These are phyloP conservation scores for Macrotus californicus DNA, from an alignment of 2,113 vertebrate genomes.

Conservation along the genomic window DNA sequence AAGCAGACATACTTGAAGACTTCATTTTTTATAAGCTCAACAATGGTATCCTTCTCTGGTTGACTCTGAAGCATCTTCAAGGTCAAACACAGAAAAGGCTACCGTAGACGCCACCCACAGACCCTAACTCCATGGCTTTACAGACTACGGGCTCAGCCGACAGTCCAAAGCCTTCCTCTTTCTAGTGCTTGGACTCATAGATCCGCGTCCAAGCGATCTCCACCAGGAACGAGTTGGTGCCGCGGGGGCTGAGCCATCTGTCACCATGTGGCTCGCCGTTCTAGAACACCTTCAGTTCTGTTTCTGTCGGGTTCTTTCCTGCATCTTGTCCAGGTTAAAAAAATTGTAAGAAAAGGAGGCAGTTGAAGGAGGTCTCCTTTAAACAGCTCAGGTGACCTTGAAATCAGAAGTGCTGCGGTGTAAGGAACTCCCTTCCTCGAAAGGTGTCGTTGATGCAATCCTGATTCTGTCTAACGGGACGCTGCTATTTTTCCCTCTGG, in stretches of 20 bases:
- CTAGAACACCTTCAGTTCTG: conserved; percentile 4
- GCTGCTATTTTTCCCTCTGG: not conserved
- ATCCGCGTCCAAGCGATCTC: conserved; percentile 94
- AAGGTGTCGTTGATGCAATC: not conserved
- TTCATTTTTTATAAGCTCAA: conserved; percentile 98
- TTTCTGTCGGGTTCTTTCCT: conserved; percentile 35
- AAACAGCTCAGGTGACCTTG: not conserved
- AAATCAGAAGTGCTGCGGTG: not conserved
- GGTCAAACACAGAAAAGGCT: conserved; percentile 94
- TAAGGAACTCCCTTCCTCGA: not conserved
- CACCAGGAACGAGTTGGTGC: conserved; percentile 95
- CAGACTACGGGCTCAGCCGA: conserved; percentile 95
- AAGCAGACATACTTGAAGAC: conserved; percentile 98
- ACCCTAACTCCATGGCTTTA: conserved; percentile 97
- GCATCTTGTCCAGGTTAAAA: conserved; percentile 40
- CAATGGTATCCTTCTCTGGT: conserved; percentile 96
- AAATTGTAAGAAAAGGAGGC: rapidly evolving
- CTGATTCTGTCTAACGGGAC: not conserved
- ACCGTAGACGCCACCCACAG: conserved; percentile 91
- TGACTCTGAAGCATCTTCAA: conserved; percentile 98
- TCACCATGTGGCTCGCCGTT: conserved; percentile 95
- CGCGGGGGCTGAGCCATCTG: conserved; percentile 95
- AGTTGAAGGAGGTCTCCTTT: not conserved
- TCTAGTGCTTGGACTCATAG: conserved; percentile 98
- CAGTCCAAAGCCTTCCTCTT: conserved; percentile 97